Conservation (phyloP, 2,888 invertebrate genomes). For the Drosophila buzzatii region DNA sequence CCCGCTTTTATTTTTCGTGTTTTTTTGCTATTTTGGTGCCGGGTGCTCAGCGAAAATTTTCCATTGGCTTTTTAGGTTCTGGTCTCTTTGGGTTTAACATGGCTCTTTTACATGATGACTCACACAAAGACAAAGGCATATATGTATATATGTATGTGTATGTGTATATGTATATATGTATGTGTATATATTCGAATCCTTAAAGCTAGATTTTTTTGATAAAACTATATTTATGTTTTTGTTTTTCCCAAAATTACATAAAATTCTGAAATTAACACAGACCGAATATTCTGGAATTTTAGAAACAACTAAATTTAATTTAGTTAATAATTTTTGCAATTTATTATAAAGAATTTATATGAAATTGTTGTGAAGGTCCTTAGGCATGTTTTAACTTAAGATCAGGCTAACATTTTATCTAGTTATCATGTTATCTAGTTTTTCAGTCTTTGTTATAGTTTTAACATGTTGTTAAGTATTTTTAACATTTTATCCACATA, state of each 20-base stretch:
- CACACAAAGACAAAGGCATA: conserved; percentile 15
- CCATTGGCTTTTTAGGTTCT: conserved; percentile 56
- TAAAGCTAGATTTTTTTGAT: not conserved
- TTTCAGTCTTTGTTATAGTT: not conserved
- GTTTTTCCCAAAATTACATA: not conserved
- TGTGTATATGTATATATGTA: not conserved
- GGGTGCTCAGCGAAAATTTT: conserved; percentile 59
- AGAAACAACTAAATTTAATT: not conserved
- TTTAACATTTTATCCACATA: not conserved
- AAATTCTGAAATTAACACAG: not conserved
- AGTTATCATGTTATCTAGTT: too few species aligned
- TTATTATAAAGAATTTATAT: too few species aligned
- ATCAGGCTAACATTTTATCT: too few species aligned
- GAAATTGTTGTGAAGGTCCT: too few species aligned
- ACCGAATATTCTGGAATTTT: not conserved
- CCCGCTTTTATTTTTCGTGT: conserved; percentile 3
- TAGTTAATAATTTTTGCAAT: too few species aligned
- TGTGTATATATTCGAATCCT: not conserved
- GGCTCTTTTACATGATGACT: conserved; percentile 50
- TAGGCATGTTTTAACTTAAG: too few species aligned
- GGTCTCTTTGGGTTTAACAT: conserved; percentile 9
- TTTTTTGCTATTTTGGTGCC: conserved; percentile 30
- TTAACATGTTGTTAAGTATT: not conserved
- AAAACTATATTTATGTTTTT: not conserved
- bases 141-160: not conserved